Percentiles rank a stretch among this genome's conserved stretches.
Evolutionary conservation across 2,113 vertebrate species (phyloP).

Genomic region (Brachyhypopomus occidentalis): DNA sequence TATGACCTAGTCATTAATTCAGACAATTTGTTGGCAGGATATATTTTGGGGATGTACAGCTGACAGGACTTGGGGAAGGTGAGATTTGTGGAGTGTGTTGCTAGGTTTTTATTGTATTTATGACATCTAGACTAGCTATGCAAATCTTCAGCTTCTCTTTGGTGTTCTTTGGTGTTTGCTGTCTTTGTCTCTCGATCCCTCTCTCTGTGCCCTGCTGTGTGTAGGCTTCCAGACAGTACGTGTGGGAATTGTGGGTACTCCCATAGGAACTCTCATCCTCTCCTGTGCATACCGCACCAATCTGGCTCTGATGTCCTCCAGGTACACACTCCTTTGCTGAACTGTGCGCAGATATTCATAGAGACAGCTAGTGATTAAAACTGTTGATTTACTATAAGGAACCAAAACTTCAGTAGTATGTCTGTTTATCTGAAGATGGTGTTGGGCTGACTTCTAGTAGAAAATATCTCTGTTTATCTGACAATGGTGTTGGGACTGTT

Average conservation of each 20-base stretch:
- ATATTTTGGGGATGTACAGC: constrained; percentile 98
- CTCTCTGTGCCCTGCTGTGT: background rate
- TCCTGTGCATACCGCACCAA: constrained; percentile 98
- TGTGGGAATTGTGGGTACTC: constrained; percentile 93
- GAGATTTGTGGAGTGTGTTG: constrained; percentile 26
- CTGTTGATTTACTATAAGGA: too few species aligned
- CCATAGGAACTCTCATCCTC: constrained; percentile 92
- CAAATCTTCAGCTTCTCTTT: background rate
- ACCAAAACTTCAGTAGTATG: too few species aligned
- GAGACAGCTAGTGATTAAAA: background rate
- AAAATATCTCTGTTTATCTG: background rate
- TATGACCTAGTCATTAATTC: background rate
- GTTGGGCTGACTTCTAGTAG: too few species aligned
- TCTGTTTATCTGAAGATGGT: background rate
- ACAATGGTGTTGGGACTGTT: constrained; percentile 11
- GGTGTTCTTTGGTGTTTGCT: background rate
- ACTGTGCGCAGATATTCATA: background rate
- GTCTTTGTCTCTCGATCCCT: background rate
- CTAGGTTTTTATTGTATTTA: background rate
- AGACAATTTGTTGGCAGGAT: constrained; percentile 76
- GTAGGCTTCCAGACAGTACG: constrained; percentile 96
- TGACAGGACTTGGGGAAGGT: constrained; percentile 97
- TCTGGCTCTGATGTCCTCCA: constrained; percentile 96
- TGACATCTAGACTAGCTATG: constrained; percentile 4
- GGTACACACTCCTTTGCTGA: constrained; percentile 69